Base-by-base conservation (phyloP, 35 echinoderm and acorn worm species). In the Apostichopus californicus region DNA sequence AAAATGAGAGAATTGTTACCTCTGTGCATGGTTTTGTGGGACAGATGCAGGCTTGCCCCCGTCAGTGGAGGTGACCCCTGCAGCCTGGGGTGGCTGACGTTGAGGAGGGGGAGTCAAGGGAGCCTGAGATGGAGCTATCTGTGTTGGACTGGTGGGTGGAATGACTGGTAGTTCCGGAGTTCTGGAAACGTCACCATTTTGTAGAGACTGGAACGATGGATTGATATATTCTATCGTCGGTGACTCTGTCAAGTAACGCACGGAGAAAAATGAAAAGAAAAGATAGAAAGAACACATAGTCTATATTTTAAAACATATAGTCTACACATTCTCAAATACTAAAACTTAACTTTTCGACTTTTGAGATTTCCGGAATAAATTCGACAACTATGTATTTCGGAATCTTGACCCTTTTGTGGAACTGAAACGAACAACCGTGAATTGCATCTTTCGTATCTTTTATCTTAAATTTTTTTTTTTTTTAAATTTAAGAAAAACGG, bases 161-260 rank as follows among this genome's bases (percentile, higher is more conserved):
- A 25, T 5, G 57, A 58, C 81, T 6, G 81, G 55, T 17, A 23
- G 11, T 55, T 83, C 80, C 56, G 52, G 52, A 53, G 80, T 15
- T n/a, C 55, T 83, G 6, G 56, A 17, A 55, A 83, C 80, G 17
- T 83, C 80, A 83, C 80, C 80, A 55, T 83, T 83, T 53, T 83
- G 80, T 56, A 83, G 80, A 17, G 56, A 55, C 80, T 15, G 56
- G 13, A 54, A 17, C 10, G 80, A 20, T 15, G 54, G 80, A 14
- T 5, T 83, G 80, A 83, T 83, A 20, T 14, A 83, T 83, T 83
- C 80, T 83, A 83, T 5, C 4, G 10, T 11, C 15, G 80, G 80
- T 83, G 80, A 56, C 28, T 83, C 80, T 83, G 80, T 58, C 4
- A 9, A 17, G 8, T 13, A 0, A 5, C 71, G 6, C 58, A 61